Conservation (phyloP, 2,888 invertebrate genomes). For the Cephus pygmeus region DNA sequence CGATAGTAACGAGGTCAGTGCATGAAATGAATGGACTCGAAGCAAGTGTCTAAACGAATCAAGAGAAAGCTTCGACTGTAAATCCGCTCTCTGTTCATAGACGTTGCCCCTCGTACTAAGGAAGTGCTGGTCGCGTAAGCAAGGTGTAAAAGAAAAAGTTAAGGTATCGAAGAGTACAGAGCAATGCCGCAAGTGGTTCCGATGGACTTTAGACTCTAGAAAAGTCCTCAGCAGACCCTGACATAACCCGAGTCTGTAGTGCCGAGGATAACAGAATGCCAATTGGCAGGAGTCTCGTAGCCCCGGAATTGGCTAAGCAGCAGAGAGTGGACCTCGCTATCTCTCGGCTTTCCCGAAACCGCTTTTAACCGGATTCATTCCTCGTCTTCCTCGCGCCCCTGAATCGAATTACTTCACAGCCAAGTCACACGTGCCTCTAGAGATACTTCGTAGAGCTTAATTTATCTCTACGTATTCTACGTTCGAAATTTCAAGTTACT, state of each 20-base stretch:
- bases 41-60: not conserved
- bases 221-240: not conserved
- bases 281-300: not conserved
- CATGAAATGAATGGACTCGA: not conserved
- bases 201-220: not conserved
- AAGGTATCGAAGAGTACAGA: not conserved
- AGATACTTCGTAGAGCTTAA: slow-evolving; percentile 14
- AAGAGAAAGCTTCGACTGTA: not conserved
- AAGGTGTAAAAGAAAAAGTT: not conserved
- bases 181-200: not conserved
- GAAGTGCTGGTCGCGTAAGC: not conserved
- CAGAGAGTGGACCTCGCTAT: not conserved
- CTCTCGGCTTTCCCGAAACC: slow-evolving; percentile 15
- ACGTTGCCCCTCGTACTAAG: not conserved
- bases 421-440: slow-evolving; percentile 13
- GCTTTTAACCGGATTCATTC: slow-evolving; percentile 29
- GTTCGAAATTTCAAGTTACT: not conserved
- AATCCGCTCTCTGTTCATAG: not conserved
- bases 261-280: not conserved
- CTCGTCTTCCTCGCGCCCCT: slow-evolving; percentile 8
- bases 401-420: not conserved
- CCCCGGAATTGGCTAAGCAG: not conserved
- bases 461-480: not conserved
- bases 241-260: not conserved
- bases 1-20: not conserved